phyloP scores from a whole-genome alignment of 2,888 invertebrate species.

The Eupithecia centaureata region DNA sequence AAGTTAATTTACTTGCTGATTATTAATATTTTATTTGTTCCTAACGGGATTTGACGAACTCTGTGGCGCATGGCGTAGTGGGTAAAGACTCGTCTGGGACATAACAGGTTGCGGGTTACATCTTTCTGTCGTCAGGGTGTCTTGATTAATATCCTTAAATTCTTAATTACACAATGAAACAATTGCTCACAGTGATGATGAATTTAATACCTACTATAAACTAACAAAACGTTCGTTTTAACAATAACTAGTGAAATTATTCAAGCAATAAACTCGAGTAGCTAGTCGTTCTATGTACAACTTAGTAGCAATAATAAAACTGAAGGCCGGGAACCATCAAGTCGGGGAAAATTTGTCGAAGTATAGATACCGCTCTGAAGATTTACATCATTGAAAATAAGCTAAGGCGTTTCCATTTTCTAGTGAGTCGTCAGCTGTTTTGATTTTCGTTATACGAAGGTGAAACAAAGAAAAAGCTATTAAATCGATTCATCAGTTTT shows the following conservation, averaged over 20 bases:
- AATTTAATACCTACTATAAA: slow-evolving; percentile 1
- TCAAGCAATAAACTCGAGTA: slow-evolving; percentile 5
- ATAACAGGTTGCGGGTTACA: not conserved
- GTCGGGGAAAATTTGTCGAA: not conserved
- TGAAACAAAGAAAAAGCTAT: no score
- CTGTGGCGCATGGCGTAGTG: not conserved
- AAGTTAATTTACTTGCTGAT: not conserved
- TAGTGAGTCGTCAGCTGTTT: not conserved
- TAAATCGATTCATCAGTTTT: not conserved
- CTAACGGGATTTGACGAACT: not conserved
- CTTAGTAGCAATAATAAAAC: not conserved
- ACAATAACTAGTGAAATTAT: slow-evolving; percentile 14
- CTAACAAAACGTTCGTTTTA: not conserved
- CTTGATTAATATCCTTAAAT: no score
- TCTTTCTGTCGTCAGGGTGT: no score
- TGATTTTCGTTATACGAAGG: not conserved
- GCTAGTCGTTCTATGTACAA: not conserved
- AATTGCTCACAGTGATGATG: not conserved
- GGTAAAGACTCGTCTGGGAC: not conserved
- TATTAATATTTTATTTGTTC: not conserved
- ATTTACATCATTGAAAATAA: no score
- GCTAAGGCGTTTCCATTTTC: not conserved
- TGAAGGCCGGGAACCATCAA: not conserved
- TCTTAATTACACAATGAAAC: not conserved
- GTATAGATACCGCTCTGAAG: not conserved